Evolutionary conservation across 2,113 vertebrate species (phyloP), one percentile per base, ranked within the genome.

Genomic region (Oryzias celebensis): DNA sequence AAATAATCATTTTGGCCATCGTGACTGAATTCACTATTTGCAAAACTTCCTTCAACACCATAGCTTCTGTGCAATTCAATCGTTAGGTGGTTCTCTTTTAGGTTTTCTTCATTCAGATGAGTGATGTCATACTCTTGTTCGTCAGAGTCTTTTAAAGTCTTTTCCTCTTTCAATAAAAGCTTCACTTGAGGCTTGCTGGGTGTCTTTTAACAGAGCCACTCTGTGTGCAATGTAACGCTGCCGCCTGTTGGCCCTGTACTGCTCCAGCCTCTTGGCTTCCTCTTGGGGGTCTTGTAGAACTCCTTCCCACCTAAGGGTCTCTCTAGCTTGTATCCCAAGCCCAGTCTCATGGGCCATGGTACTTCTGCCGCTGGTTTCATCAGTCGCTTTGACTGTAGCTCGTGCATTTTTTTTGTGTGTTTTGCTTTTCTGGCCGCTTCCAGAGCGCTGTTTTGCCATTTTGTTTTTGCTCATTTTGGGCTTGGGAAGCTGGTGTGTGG

Each of bases 291-390:
- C 94, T 0, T 93, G 73, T 41, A 95, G 89, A 41, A 83, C 52
- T 26, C 94, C 93, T 0, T 94, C 94, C 96, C 96, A 96, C 3
- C 94, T 85, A 56, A 97, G 91, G 50, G 92, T 95, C 57, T 94
- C 84, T 0, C 87, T 87, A 36, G 79, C 31, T 75, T 82, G 80
- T n/a, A 31, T 49, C 0, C 77, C 71, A 49, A 80, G 81, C 52
- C 5, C 68, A 5, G 81, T 71, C 41, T 70, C 71, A 14, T 18
- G 57, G 49, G 62, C 75, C 48, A 60, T 22, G 58, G 20, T 23
- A 46, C 12, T 18, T 1, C 18, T 4, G 10, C 7, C 5, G n/a
- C 28, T 22, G 5, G 12, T 52, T 56, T 52, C 55, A 43, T 28
- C 44, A 14, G 41, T 45, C 0, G 0, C 24, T 4, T 36, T 14